A percentile compares a stretch with the other conserved stretches of the same genome.
These are phyloP conservation scores for Flabesymbios commensalis DNA, from an alignment of 2,888 invertebrate genomes.

Conservation along the genomic window DNA sequence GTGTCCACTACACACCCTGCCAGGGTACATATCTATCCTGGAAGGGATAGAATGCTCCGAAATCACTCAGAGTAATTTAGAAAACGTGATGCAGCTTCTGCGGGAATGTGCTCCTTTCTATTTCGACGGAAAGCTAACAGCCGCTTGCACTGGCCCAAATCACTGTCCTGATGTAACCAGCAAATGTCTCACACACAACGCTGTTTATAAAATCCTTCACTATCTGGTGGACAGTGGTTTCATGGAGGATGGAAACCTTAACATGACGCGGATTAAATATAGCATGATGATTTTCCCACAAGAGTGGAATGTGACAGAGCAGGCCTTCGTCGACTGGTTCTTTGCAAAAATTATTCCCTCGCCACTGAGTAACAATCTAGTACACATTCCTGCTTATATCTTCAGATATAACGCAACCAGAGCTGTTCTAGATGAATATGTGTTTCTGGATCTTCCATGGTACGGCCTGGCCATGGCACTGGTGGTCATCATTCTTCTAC, in stretches of 20 bases:
- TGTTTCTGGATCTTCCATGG: conserved; percentile 80
- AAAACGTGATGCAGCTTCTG: conserved; percentile 65
- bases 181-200: conserved; percentile 78
- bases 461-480: conserved; percentile 77
- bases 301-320: background rate
- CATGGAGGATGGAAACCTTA: conserved; percentile 58
- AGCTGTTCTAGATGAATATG: conserved; percentile 80
- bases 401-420: too few relatives aligned
- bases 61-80: conserved; percentile 76
- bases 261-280: conserved; percentile 66
- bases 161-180: conserved; percentile 68
- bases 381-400: too few relatives aligned
- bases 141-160: conserved; percentile 63
- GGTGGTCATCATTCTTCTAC: conserved; percentile 78
- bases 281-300: conserved; percentile 81
- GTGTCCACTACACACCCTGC: conserved; percentile 88
- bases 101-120: conserved; percentile 76
- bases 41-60: conserved; percentile 78
- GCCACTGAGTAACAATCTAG: conserved; percentile 75
- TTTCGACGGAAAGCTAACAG: conserved; percentile 61
- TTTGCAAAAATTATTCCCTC: too few relatives aligned
- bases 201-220: conserved; percentile 82
- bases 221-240: conserved; percentile 80
- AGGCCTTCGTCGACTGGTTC: conserved; percentile 63
- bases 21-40: conserved; percentile 85